Percentiles rank a stretch among this genome's conserved stretches.
Evolutionary conservation across 2,113 vertebrate species (phyloP).

Genomic region (Asarcornis scutulata): DNA sequence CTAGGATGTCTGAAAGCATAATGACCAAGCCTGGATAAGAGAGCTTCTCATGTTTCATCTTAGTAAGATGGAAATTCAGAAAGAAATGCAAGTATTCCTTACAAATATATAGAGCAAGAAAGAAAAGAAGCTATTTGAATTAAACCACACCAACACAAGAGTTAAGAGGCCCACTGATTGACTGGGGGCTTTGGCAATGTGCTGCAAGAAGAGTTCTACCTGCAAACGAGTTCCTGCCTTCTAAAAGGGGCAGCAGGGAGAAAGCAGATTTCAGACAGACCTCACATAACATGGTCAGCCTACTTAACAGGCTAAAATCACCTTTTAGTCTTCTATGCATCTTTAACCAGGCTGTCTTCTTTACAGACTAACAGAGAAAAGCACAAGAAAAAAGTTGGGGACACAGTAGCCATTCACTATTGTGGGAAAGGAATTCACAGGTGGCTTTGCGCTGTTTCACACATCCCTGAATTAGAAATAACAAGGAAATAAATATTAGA

Average conservation of each 20-base stretch:
- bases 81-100: neutral
- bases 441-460: no score
- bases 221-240: neutral
- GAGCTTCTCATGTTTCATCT: neutral
- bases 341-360: neutral
- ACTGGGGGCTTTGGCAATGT: neutral
- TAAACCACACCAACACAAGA: neutral
- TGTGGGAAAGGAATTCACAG: neutral
- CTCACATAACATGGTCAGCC: neutral
- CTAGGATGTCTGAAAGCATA: neutral
- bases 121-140: neutral
- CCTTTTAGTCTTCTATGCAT: neutral
- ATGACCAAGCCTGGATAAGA: neutral
- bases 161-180: neutral
- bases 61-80: neutral
- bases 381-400: neutral
- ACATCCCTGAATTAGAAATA: no score
- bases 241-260: fast-evolving
- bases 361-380: neutral
- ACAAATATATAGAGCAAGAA: neutral
- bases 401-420: neutral
- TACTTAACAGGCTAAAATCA: neutral
- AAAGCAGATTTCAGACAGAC: neutral
- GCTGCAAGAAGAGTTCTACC: neutral
- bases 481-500: no score